Evolutionary conservation across 2,113 vertebrate species (phyloP).

Genomic region (Ploceus nigricollis): DNA sequence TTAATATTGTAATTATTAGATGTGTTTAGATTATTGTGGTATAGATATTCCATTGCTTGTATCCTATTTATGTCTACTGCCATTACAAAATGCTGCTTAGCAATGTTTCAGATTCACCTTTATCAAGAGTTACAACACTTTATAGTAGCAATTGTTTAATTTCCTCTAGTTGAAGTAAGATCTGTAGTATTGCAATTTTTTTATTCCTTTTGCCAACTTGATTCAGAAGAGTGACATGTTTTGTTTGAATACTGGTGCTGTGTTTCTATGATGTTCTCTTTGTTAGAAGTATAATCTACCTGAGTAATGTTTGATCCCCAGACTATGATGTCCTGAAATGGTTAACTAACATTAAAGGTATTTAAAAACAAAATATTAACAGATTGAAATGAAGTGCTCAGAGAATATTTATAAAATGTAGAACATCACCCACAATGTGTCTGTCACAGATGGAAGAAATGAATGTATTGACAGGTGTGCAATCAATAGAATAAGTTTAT

Average conservation of each 20-base stretch:
- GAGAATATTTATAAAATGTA: constrained; percentile 1
- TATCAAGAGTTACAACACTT: not conserved
- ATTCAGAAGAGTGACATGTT: not conserved
- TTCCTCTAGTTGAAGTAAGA: not conserved
- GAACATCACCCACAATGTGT: not conserved
- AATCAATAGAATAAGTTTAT: not conserved
- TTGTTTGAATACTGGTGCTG: not conserved
- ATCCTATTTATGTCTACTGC: not conserved
- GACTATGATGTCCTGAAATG: not conserved
- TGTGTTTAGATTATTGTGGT: not conserved
- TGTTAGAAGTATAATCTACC: not conserved
- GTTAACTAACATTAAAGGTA: not conserved
- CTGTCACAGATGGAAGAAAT: constrained; percentile 38
- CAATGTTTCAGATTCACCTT: not conserved
- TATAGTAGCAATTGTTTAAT: not conserved
- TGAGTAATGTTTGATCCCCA: not conserved
- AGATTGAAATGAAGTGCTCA: not conserved
- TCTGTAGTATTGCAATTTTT: not conserved
- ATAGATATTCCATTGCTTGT: not conserved
- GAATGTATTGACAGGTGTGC: not conserved
- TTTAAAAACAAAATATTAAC: not conserved
- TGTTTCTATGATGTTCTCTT: not conserved
- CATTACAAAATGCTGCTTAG: not conserved
- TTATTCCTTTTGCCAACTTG: not conserved
- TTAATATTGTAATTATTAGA: not conserved